These are phyloP conservation scores for Notamacropus eugenii DNA, from an alignment of 2,797 vertebrate genomes.

Conservation along the genomic window DNA sequence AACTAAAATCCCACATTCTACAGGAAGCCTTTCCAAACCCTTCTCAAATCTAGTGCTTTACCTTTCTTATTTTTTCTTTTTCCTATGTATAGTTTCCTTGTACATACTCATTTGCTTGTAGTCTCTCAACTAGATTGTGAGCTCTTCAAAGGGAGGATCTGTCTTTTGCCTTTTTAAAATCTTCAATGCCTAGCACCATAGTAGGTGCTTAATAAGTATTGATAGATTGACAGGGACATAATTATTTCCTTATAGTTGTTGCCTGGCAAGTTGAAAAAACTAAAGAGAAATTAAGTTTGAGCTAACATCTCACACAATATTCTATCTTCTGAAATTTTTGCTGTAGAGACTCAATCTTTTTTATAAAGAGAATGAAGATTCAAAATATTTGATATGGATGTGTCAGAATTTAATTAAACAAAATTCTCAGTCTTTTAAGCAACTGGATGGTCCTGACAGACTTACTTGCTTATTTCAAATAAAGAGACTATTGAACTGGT, in stretches of 20 bases:
- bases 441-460: constrained; percentile 91
- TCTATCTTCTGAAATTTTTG: too few relatives aligned
- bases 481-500: constrained; percentile 94
- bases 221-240: too few relatives aligned
- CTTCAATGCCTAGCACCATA: not conserved
- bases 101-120: not conserved
- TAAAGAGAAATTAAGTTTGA: too few relatives aligned
- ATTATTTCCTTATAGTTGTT: too few relatives aligned
- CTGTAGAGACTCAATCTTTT: constrained; percentile 81
- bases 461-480: constrained; percentile 97
- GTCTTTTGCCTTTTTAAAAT: not conserved
- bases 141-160: not conserved
- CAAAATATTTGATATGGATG: constrained; percentile 95
- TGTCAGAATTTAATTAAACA: constrained; percentile 97
- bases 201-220: not conserved
- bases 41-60: constrained; percentile 15
- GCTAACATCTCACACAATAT: too few relatives aligned
- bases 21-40: not conserved
- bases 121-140: not conserved
- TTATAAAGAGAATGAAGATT: constrained; percentile 94
- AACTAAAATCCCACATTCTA: not conserved
- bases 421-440: constrained; percentile 92
- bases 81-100: not conserved
- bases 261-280: too few relatives aligned
- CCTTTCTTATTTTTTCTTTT: not conserved